Percentiles rank a stretch among this genome's conserved stretches.
phyloP scores from a whole-genome alignment of 2,888 invertebrate species.

The Caenorhabditis angaria region DNA sequence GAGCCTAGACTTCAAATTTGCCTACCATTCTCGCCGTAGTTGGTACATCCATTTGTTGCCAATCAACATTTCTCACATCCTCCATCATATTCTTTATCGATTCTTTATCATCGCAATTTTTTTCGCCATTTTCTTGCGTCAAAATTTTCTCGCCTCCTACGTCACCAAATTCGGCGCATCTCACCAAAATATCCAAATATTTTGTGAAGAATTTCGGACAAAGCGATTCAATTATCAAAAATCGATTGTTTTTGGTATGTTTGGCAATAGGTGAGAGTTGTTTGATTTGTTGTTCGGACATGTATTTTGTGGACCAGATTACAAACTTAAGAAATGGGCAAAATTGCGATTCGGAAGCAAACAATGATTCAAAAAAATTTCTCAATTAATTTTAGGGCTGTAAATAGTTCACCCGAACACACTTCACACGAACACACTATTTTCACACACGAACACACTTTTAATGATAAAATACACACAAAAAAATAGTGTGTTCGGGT shows the following conservation, averaged over 20 bases:
- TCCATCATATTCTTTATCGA: constrained; percentile 35
- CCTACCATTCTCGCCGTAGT: constrained; percentile 36
- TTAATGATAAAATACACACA: too few species aligned
- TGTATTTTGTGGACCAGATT: constrained; percentile 38
- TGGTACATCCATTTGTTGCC: constrained; percentile 38
- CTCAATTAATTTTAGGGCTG: too few species aligned
- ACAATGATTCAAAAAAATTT: constrained; percentile 8
- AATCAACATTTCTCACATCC: constrained; percentile 37
- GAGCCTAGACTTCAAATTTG: too few species aligned
- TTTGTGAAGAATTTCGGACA: constrained; percentile 37
- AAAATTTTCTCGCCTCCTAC: background rate
- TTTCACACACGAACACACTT: too few species aligned
- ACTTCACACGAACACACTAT: too few species aligned
- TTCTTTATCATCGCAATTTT: constrained; percentile 7
- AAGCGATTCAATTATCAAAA: constrained; percentile 27
- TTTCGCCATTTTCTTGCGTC: background rate
- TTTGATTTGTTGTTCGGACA: constrained; percentile 17
- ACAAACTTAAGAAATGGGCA: constrained; percentile 22
- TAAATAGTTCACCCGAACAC: too few species aligned
- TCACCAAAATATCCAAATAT: constrained; percentile 35
- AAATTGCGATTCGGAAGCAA: background rate
- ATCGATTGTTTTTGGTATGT: constrained; percentile 15
- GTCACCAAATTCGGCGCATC: constrained; percentile 46
- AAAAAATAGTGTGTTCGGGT: too few species aligned
- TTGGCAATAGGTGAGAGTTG: background rate